Evolutionary conservation across 53 echinoderm and acorn worm genomes (phyloP), one percentile per base, ranked within the genome.

Genomic region (Apostichopus leukothele): DNA sequence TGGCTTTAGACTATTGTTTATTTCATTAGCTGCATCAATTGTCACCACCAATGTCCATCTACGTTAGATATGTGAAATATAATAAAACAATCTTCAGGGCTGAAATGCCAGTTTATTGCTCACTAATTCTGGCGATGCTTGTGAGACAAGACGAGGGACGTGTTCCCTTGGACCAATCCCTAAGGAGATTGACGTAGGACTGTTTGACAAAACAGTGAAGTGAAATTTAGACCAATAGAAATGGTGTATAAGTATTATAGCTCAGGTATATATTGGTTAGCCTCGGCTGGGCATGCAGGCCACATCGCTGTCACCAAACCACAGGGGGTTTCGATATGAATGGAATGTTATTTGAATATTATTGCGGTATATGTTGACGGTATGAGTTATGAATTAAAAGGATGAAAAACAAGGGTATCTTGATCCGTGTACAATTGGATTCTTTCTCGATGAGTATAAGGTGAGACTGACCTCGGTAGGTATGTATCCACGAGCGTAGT

Each of bases 41-140:
- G 79, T 79, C 79, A 79, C 53, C 79, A 52, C 79, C 79, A 18
- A 79, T 79, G 79, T 79, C 79, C 79, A 53, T 79, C 79, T 79
- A 18, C 53, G 53, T 51, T 79, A 79, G 79, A 79, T 52, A 39
- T 13, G 16, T 16, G 16, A 63, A 63, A 79, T 50, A 51, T 77
- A 77, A 77, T 79, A 79, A 79, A 79, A 53, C n/a, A 53, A 79
- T 79, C 79, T 52, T 19, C 4, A 79, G 51, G 53, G 5, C 79
- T 51, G 52, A 50, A 79, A 79, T 53, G 79, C 79, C 54, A 50
- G 79, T 7, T 51, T 79, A 19, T 52, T 53, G 52, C 52, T 52
- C 53, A 3, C 12, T 79, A 51, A 79, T 79, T 51, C 53, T 52
- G 79, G 53, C 51, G 51, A 50, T 18, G 79, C 79, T 51, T 79